phyloP scores from a whole-genome alignment of 2,113 vertebrate species.

The Thunnus maccoyii region DNA sequence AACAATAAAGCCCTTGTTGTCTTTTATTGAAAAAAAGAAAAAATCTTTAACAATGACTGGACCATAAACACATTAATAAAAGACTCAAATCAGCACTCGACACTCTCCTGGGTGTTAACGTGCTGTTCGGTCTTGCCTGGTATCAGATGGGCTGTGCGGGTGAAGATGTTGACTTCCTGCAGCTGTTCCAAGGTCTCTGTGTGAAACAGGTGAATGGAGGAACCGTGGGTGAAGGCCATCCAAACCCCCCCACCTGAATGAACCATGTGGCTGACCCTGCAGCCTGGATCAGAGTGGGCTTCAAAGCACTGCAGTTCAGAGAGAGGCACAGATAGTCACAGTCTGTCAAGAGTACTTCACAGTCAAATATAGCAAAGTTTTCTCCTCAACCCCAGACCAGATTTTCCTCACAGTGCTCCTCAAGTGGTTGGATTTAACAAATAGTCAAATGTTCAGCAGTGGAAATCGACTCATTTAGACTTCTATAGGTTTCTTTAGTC shows the following conservation, averaged over 20 bases:
- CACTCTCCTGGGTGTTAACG: background rate
- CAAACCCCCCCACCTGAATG: conserved; percentile 65
- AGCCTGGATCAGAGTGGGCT: conserved; percentile 50
- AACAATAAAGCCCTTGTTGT: no score
- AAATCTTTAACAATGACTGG: no score
- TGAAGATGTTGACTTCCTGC: conserved; percentile 66
- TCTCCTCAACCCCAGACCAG: no score
- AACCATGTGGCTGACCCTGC: conserved; percentile 53
- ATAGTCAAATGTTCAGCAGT: no score
- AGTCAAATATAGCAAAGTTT: no score
- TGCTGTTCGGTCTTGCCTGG: conserved; percentile 35
- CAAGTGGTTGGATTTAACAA: no score
- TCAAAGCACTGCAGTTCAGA: conserved; percentile 34
- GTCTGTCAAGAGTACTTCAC: background rate
- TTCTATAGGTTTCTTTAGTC: no score
- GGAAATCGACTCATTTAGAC: no score
- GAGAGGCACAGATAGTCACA: background rate
- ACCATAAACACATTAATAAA: background rate
- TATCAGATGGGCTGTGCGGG: conserved; percentile 38
- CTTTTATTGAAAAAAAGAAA: no score
- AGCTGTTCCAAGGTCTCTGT: conserved; percentile 64
- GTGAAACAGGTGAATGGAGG: conserved; percentile 70
- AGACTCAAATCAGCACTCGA: conserved; percentile 1
- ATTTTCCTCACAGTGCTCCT: no score
- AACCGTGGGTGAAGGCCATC: conserved; percentile 62